Evolutionary conservation across 1,140 invertebrate genomes (phyloP), one percentile per base, ranked within the genome.

Genomic region (Vollenhovia emeryi): DNA sequence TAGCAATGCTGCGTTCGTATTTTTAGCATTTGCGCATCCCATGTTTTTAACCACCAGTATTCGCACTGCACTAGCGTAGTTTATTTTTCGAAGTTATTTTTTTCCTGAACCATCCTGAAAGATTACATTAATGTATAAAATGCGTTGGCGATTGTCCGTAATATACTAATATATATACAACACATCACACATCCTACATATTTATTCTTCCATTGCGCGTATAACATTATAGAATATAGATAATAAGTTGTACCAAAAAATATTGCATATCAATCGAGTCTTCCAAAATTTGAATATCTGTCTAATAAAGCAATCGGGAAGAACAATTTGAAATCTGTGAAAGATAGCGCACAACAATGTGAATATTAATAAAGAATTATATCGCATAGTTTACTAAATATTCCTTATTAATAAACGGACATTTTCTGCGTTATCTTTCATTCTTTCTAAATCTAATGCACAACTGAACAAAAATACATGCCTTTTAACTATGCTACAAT

Each of bases 61-160:
- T 88, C 33, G 60, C 40, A 86, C 86, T 87, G 82, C 57, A 76
- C 91, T 92, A 94, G 76, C 87, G 92, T 71, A 91, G 87, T 64
- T 93, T 93, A 69, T 92, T 93, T 85, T 89, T 93, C 73, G 90
- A 91, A 90, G 91, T 93, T 94, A 94, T 90, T 94, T 94, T 94
- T 93, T 94, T 94, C 92, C 91, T 92, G 93, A 94, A 92, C 93
- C 93, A 94, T 92, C 93, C 93, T 94, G 92, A 85, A 93, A 91
- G 9, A 90, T 86, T 71, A 68, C 1, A 90, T 87, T 69, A 76
- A 74, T 79, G 78, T 87, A 80, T 83, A 55, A 24, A 62, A 4
- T 24, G 2, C 13, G 24, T 74, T 73, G 21, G 8, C 5, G 24
- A 24, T 24, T 27, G 3, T 6, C 24, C 4, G 76, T 50, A 71